A percentile compares a stretch with the other conserved stretches of the same genome.
Evolutionary conservation across 2,797 vertebrate genomes (phyloP).

Genomic region (Aphelocoma californica): DNA sequence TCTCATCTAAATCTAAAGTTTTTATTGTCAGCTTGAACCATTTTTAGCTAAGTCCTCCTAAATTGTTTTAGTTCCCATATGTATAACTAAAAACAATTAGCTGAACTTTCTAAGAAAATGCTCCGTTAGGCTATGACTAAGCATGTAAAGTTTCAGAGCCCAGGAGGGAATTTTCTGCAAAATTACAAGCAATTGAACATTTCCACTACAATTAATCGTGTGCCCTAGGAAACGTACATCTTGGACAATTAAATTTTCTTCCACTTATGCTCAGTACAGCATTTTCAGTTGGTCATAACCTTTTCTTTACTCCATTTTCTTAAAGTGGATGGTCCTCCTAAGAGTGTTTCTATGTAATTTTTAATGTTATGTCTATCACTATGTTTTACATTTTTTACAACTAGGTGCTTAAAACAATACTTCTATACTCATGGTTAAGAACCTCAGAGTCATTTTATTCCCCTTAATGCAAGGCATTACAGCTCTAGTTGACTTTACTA

Average conservation of each 20-base stretch:
- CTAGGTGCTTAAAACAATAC: background rate
- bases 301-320: slow-evolving; percentile 11
- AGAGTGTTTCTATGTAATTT: background rate
- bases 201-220: slow-evolving; percentile 62
- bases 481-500: background rate
- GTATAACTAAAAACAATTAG: slow-evolving; percentile 14
- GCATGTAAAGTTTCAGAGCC: slow-evolving; percentile 55
- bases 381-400: background rate
- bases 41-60: background rate
- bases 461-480: background rate
- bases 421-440: background rate
- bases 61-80: background rate
- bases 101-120: slow-evolving; percentile 61
- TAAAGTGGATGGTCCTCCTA: slow-evolving; percentile 1
- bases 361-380: background rate
- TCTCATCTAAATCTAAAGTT: background rate
- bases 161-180: slow-evolving; percentile 63
- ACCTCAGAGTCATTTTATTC: background rate
- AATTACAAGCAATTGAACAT: slow-evolving; percentile 68
- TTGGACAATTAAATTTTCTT: slow-evolving; percentile 62
- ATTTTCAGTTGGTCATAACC: slow-evolving; percentile 48
- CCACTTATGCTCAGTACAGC: background rate
- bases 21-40: background rate
- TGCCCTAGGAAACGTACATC: slow-evolving; percentile 53
- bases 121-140: slow-evolving; percentile 53